Evolutionary conservation across 2,113 vertebrate species (phyloP).

Genomic region (Ardeotis arabs): DNA sequence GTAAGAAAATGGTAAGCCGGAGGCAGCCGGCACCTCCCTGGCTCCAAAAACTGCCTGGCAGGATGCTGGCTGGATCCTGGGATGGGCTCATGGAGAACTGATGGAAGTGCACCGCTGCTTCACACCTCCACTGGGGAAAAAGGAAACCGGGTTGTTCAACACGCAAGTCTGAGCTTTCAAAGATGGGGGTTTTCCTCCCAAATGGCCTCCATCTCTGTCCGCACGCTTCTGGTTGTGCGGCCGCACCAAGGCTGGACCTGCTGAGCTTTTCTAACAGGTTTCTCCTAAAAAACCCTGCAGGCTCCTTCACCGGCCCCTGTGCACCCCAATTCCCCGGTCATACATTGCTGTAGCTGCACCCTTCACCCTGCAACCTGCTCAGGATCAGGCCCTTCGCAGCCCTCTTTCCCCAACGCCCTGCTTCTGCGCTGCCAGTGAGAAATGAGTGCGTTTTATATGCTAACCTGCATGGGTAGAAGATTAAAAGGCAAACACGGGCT

Average conservation of each 20-base stretch:
- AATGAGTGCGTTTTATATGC: neutral
- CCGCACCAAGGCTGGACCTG: neutral
- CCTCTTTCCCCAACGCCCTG: neutral
- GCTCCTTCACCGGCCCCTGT: rapidly evolving
- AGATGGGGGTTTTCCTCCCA: rapidly evolving
- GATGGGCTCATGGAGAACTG: neutral
- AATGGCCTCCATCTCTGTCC: neutral
- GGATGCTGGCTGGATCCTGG: neutral
- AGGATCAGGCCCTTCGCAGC: neutral
- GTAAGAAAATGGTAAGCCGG: neutral
- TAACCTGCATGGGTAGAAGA: neutral
- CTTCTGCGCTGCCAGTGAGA: rapidly evolving
- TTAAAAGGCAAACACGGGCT: neutral
- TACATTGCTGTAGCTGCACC: neutral
- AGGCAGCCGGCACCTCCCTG: neutral
- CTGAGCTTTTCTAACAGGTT: neutral
- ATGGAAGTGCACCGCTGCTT: neutral
- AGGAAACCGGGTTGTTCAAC: rapidly evolving
- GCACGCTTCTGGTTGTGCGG: rapidly evolving
- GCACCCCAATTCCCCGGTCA: rapidly evolving
- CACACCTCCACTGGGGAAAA: rapidly evolving
- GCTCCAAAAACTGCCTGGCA: neutral
- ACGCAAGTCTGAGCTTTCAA: neutral
- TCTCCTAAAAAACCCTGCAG: neutral
- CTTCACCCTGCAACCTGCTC: neutral